Base-by-base conservation (phyloP, 2,888 invertebrate species). In the Subacronicta megacephala region DNA sequence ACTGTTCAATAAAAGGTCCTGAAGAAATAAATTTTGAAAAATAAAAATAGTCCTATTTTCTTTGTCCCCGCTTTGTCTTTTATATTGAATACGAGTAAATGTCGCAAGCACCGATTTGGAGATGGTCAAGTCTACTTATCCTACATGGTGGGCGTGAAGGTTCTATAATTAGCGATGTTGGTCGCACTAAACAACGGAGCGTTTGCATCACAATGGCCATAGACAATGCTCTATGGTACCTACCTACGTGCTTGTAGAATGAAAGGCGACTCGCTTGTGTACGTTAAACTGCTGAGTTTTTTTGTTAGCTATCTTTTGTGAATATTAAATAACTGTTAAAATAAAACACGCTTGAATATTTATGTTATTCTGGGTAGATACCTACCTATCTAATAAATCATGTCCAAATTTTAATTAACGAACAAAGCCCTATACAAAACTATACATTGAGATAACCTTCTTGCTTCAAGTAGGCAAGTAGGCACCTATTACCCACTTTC, bases 191-290 rank as follows among this genome's bases (percentile, higher is more conserved):
- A 60, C 66, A 66, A 66, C 68, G 58, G 51, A 53, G 52, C 50
- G 56, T 72, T 75, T 69, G 73, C 63, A 75, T 74, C 59, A 76
- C 73, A 76, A 69, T 62, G 51, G 56, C 51, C 61, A 64, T 62
- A 80, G 71, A 80, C 81, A 80, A 80, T 80, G 66, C 72, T 52
- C 53, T 58, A 62, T 58, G 59, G 72, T 72, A 68, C 72, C 62
- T 74, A 66, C 53, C 55, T 36, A 68, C 72, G 64, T 74, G 71
- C 53, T 57, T 36, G 59, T 31, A 36, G 58, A 70, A 57, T 74
- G 75, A 74, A 72, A 65, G 56, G 61, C 36, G 49, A 53, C 40
- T 47, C 44, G 37, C 42, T 38, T 15, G 46, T 71, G 70, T 58
- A 46, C 70, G 49, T 70, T 65, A 49, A 70, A 65, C 64, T 52